A percentile compares a stretch with the other conserved stretches of the same genome.
These are phyloP conservation scores for Epizoanthus fatuus DNA, from an alignment of 92 coral and sea anemone species.

Conservation along the genomic window DNA sequence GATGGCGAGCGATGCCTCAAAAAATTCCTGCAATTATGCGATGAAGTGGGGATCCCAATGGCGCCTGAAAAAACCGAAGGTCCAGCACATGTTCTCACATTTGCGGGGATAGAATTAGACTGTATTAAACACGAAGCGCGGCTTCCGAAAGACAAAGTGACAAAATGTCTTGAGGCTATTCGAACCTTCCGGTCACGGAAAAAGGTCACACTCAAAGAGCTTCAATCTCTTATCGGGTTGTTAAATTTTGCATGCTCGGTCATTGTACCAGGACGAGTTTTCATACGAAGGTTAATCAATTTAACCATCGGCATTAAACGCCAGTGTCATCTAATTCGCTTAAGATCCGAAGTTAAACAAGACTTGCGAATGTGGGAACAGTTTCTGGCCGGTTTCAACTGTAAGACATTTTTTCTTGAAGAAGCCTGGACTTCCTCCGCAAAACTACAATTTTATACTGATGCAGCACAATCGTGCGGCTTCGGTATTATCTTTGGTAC, in stretches of 20 bases:
- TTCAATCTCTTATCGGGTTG: constrained; percentile 53
- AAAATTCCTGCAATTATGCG: constrained; percentile 32
- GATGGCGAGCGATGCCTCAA: not conserved
- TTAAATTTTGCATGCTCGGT: constrained; percentile 61
- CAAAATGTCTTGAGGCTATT: constrained; percentile 10
- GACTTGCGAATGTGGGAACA: constrained; percentile 46
- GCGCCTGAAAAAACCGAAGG: constrained; percentile 59
- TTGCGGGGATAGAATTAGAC: constrained; percentile 66
- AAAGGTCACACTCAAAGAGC: constrained; percentile 49
- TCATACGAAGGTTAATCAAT: constrained; percentile 47
- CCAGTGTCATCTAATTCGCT: constrained; percentile 28
- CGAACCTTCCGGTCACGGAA: constrained; percentile 1
- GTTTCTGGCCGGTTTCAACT: constrained; percentile 35
- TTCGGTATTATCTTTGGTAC: constrained; percentile 56
- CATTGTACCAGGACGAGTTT: constrained; percentile 56
- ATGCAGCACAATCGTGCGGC: constrained; percentile 50
- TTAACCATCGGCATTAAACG: constrained; percentile 44
- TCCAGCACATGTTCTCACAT: constrained; percentile 24
- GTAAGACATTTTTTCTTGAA: constrained; percentile 30
- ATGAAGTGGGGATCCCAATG: constrained; percentile 46
- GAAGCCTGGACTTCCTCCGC: constrained; percentile 27
- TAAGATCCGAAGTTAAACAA: constrained; percentile 30
- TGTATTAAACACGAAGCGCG: constrained; percentile 34
- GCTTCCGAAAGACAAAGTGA: constrained; percentile 55
- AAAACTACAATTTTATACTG: constrained; percentile 30